Evolutionary conservation across 64 coral and sea anemone genomes (phyloP).

Genomic region (Actinia equina): DNA sequence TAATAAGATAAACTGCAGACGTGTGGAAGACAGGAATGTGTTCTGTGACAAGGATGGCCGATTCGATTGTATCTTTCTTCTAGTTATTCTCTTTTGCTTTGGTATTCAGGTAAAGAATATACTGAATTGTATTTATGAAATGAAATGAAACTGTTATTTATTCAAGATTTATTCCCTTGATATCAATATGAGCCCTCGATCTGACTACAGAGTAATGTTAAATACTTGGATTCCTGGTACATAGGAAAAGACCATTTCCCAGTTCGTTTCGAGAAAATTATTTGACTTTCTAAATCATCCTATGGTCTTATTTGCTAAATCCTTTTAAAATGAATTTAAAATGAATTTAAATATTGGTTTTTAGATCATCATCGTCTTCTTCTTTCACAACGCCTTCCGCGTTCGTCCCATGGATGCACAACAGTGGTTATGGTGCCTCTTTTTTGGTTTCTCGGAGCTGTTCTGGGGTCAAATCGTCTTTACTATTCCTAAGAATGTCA

Average conservation of each 20-base stretch:
- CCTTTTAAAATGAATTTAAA: too few species aligned
- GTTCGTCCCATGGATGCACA: slow-evolving; percentile 71
- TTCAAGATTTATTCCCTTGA: too few species aligned
- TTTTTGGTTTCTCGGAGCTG: slow-evolving; percentile 93
- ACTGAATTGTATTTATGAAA: too few species aligned
- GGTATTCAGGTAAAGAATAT: slow-evolving; percentile 56
- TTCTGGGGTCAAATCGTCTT: slow-evolving; percentile 87
- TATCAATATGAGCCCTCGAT: too few species aligned
- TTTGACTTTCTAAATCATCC: too few species aligned
- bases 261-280: too few species aligned
- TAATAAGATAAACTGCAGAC: slow-evolving; percentile 82
- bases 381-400: slow-evolving; percentile 82
- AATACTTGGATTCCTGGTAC: too few species aligned
- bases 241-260: too few species aligned
- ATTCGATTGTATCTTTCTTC: slow-evolving; percentile 40
- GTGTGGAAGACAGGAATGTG: slow-evolving; percentile 72
- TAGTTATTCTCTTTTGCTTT: slow-evolving; percentile 39
- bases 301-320: too few species aligned
- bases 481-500: slow-evolving; percentile 70
- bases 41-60: slow-evolving; percentile 29
- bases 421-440: slow-evolving; percentile 98
- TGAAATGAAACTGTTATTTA: not conserved
- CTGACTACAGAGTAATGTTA: too few species aligned
- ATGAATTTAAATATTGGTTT: not conserved
- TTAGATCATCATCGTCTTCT: slow-evolving; percentile 86